These are phyloP conservation scores for Aplocera efformata DNA, from an alignment of 2,888 invertebrate species.

Conservation along the genomic window DNA sequence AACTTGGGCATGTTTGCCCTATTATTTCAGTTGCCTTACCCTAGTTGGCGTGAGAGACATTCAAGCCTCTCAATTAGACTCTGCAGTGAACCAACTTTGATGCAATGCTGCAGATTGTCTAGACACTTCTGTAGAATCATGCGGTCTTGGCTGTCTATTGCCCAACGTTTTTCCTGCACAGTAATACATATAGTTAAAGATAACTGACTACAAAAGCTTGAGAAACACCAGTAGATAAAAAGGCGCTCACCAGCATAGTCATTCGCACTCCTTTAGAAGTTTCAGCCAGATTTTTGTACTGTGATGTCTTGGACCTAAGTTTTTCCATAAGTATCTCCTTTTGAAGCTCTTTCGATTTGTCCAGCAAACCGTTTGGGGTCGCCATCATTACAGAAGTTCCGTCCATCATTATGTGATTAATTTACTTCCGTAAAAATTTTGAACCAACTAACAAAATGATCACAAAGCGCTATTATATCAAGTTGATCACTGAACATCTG, in stretches of 20 bases:
- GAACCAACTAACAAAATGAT: slow-evolving; percentile 36
- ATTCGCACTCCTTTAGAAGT: slow-evolving; percentile 93
- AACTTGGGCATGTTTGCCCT: too few relatives aligned
- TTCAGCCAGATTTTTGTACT: slow-evolving; percentile 90
- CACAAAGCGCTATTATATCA: slow-evolving; percentile 38
- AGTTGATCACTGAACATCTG: slow-evolving; percentile 44
- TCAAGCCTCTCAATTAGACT: slow-evolving; percentile 95
- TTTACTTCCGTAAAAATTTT: slow-evolving; percentile 27
- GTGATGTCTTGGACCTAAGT: slow-evolving; percentile 89
- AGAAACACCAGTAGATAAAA: slow-evolving; percentile 2
- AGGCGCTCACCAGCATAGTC: slow-evolving; percentile 86
- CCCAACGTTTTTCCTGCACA: slow-evolving; percentile 91
- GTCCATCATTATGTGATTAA: slow-evolving; percentile 55
- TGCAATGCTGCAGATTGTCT: slow-evolving; percentile 95
- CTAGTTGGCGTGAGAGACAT: slow-evolving; percentile 93
- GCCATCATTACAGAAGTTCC: slow-evolving; percentile 55
- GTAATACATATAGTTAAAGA: slow-evolving; percentile 6
- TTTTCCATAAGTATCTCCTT: slow-evolving; percentile 95
- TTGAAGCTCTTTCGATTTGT: slow-evolving; percentile 80
- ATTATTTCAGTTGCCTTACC: slow-evolving; percentile 66
- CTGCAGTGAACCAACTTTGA: slow-evolving; percentile 94
- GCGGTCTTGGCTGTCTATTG: slow-evolving; percentile 91
- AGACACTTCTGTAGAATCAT: slow-evolving; percentile 93
- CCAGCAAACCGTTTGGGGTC: slow-evolving; percentile 53
- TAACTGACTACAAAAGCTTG: not conserved